Percentiles rank a stretch among this genome's conserved stretches.
phyloP scores from a whole-genome alignment of 2,888 invertebrate genomes.

The Microplitis deprimator region DNA sequence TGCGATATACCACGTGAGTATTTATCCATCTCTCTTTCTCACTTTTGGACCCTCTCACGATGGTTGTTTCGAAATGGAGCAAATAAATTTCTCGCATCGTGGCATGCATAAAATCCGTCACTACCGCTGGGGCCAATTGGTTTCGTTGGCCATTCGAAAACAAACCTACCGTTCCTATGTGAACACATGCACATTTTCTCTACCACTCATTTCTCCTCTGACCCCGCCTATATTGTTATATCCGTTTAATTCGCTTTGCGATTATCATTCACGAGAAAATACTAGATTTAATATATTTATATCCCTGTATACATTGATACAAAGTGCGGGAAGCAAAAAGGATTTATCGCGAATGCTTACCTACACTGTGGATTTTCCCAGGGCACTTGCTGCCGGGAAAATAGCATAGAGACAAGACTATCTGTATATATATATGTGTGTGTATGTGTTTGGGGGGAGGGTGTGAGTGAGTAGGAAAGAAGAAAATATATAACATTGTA shows the following conservation, averaged over 20 bases:
- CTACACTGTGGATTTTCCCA: background rate
- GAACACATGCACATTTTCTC: background rate
- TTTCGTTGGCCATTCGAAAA: constrained; percentile 28
- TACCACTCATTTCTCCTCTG: background rate
- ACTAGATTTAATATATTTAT: background rate
- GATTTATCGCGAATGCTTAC: constrained; percentile 14
- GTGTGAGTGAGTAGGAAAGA: background rate
- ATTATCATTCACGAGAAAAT: constrained; percentile 25
- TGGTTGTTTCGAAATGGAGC: constrained; percentile 58
- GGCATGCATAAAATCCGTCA: constrained; percentile 51
- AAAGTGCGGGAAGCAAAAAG: background rate
- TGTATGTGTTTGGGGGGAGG: background rate
- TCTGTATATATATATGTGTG: background rate
- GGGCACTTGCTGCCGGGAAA: constrained; percentile 1
- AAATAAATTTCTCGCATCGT: constrained; percentile 60
- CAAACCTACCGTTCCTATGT: background rate
- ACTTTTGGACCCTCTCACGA: constrained; percentile 41
- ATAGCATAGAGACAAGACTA: background rate
- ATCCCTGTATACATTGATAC: background rate
- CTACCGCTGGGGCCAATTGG: constrained; percentile 45
- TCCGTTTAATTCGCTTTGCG: constrained; percentile 20
- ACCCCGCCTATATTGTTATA: constrained; percentile 13
- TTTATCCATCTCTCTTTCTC: constrained; percentile 32
- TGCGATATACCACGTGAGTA: constrained; percentile 30
- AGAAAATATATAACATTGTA: background rate